phyloP scores from a whole-genome alignment of 2,888 invertebrate species.

The Smittia aterrima region DNA sequence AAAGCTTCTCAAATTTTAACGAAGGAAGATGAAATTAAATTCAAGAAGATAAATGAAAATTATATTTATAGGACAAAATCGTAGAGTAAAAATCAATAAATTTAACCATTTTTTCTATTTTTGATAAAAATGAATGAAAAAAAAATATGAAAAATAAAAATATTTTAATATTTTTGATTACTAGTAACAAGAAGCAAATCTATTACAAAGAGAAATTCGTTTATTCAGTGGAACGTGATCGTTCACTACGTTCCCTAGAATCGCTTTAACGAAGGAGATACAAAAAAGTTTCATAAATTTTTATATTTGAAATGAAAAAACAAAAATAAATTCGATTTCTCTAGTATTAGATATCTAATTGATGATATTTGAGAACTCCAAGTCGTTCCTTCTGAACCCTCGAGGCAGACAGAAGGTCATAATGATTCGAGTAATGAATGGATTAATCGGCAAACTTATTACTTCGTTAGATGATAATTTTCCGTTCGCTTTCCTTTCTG shows the following conservation, averaged over 20 bases:
- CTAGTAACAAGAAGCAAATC: constrained; percentile 18
- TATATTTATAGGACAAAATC: constrained; percentile 39
- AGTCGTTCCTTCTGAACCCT: neutral
- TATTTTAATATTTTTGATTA: constrained; percentile 41
- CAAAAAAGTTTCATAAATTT: constrained; percentile 33
- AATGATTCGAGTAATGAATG: neutral
- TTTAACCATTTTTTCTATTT: constrained; percentile 41
- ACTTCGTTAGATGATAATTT: neutral
- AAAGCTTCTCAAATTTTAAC: too few species aligned
- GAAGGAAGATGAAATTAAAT: too few species aligned
- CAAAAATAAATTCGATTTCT: constrained; percentile 29
- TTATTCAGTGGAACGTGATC: neutral
- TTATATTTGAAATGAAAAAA: constrained; percentile 19
- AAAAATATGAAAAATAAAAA: constrained; percentile 27
- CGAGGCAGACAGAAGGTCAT: neutral
- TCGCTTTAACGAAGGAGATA: constrained; percentile 21
- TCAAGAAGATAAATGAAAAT: constrained; percentile 15
- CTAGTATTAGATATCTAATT: constrained; percentile 27
- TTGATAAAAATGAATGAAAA: constrained; percentile 35
- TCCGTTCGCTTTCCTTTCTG: neutral
- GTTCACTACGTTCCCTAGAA: neutral
- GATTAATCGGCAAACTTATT: neutral
- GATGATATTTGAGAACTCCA: constrained; percentile 17
- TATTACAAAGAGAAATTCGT: constrained; percentile 38
- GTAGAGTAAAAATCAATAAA: constrained; percentile 38